phyloP scores from a whole-genome alignment of 2,113 vertebrate species.

The Paedocypris sp. region DNA sequence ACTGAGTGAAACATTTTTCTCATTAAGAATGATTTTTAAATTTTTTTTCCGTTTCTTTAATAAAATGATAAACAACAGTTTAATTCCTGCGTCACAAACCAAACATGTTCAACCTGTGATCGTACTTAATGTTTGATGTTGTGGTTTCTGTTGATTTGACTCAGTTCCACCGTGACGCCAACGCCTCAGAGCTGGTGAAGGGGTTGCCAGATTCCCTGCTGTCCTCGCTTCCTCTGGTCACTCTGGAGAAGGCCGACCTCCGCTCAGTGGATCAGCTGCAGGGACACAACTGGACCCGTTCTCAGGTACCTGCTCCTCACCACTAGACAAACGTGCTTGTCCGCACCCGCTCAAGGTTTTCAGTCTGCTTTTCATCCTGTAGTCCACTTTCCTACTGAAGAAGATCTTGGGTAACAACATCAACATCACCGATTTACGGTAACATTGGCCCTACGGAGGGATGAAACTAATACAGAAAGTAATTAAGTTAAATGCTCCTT shows the following conservation, averaged over 20 bases:
- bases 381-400: slow-evolving; percentile 49
- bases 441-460: background rate
- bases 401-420: slow-evolving; percentile 29
- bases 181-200: slow-evolving; percentile 37
- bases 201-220: slow-evolving; percentile 37
- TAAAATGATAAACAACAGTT: too few species aligned
- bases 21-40: background rate
- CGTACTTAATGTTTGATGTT: too few species aligned
- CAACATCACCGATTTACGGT: slow-evolving; percentile 16
- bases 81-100: too few species aligned
- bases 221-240: slow-evolving; percentile 34
- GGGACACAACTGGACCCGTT: slow-evolving; percentile 35
- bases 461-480: too few species aligned
- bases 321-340: background rate
- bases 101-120: too few species aligned
- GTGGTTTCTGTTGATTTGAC: background rate
- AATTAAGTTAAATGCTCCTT: too few species aligned
- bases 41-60: too few species aligned
- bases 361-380: background rate
- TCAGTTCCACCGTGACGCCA: slow-evolving; percentile 37
- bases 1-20: background rate
- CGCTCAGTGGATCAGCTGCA: slow-evolving; percentile 41
- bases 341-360: background rate
- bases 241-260: slow-evolving; percentile 39
- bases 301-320: slow-evolving; percentile 45